Percentiles rank a stretch among this genome's conserved stretches.
phyloP scores from a whole-genome alignment of 2,888 invertebrate species.

The Lasioglossum calceatum region DNA sequence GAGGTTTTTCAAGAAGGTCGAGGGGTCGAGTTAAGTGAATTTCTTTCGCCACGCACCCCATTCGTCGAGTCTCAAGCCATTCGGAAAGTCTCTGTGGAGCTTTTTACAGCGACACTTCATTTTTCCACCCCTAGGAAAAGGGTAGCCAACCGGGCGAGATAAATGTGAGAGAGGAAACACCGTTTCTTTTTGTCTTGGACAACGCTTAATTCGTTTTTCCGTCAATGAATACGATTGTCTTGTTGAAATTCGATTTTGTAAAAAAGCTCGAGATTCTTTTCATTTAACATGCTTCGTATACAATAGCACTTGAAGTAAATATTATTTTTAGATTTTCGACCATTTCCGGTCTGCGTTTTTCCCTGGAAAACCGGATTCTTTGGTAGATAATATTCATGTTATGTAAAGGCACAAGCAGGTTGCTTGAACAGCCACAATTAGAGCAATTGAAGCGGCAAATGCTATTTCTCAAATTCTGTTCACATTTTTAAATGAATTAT shows the following conservation, averaged over 20 bases:
- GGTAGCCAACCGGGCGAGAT: conserved; percentile 22
- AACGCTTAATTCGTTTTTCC: background rate
- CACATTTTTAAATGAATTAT: background rate
- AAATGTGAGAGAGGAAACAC: background rate
- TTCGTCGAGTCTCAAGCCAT: background rate
- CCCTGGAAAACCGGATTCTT: background rate
- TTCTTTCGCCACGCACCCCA: conserved; percentile 9
- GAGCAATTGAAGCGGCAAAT: background rate
- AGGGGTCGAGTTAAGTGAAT: conserved; percentile 13
- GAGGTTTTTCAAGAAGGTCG: conserved; percentile 9
- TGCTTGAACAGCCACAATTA: background rate
- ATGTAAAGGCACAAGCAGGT: background rate
- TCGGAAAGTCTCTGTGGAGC: conserved; percentile 15
- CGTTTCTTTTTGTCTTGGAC: background rate
- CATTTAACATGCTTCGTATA: background rate
- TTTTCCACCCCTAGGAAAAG: conserved; percentile 7
- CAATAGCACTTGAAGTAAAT: no score
- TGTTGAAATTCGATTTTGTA: background rate
- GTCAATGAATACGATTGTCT: background rate
- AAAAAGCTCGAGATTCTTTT: background rate
- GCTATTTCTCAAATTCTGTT: background rate
- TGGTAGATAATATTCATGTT: background rate
- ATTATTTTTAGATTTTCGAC: background rate
- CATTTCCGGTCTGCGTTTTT: background rate
- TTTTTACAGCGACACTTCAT: conserved; percentile 34